These are phyloP conservation scores for Ethmia dodecea DNA, from an alignment of 2,888 invertebrate genomes.

Conservation along the genomic window DNA sequence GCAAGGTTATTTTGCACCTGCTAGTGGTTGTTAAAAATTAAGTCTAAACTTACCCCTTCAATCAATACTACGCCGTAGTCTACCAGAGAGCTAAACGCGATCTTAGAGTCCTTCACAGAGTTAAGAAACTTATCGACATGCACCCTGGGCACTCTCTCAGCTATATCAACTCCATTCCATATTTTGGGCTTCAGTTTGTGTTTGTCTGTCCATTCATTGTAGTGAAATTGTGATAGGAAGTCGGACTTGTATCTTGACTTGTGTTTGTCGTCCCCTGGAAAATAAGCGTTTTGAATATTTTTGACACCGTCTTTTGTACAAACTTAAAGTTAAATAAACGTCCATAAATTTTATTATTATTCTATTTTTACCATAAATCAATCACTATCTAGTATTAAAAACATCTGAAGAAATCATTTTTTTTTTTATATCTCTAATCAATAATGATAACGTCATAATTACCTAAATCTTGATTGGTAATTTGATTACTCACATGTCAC, in stretches of 20 bases:
- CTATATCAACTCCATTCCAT: conserved; percentile 66
- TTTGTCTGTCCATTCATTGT: conserved; percentile 43
- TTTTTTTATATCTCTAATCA: no score
- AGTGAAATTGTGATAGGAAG: conserved; percentile 60
- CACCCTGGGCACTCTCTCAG: conserved; percentile 50
- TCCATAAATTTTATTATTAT: no score
- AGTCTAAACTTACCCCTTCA: conserved; percentile 46
- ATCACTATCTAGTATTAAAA: no score
- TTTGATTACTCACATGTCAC: conserved; percentile 76
- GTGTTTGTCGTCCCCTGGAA: conserved; percentile 79
- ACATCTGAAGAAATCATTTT: no score
- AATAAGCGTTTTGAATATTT: neutral
- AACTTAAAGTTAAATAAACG: no score
- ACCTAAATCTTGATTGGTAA: no score
- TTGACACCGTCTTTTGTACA: no score
- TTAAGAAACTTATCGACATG: conserved; percentile 64
- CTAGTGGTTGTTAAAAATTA: no score
- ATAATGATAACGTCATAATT: no score
- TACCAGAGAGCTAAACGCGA: conserved; percentile 69
- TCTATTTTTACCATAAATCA: no score
- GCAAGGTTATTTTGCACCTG: no score
- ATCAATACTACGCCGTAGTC: conserved; percentile 74
- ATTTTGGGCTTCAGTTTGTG: conserved; percentile 41
- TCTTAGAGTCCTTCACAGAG: conserved; percentile 51
- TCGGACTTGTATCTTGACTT: conserved; percentile 63